Evolutionary conservation across 2,113 vertebrate species (phyloP).

Genomic region (Heterotis niloticus): DNA sequence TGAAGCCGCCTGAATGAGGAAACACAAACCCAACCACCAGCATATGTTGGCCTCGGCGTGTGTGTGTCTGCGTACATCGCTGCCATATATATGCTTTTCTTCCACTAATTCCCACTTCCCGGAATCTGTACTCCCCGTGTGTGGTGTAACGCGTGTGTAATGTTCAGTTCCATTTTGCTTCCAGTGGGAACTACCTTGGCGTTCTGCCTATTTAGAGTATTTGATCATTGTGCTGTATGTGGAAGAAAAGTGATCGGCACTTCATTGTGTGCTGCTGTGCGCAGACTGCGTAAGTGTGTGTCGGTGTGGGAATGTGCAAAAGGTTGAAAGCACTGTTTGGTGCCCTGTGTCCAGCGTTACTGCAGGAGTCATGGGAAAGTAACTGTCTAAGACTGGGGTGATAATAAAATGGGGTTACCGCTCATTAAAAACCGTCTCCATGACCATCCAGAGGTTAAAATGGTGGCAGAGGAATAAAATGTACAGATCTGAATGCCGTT

Average conservation of each 20-base stretch:
- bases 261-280: background rate
- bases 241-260: too few relatives aligned
- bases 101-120: background rate
- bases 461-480: background rate
- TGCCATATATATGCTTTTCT: background rate
- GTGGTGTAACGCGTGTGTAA: background rate
- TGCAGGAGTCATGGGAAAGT: slow-evolving; percentile 66
- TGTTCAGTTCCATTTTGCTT: slow-evolving; percentile 3
- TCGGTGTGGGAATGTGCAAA: background rate
- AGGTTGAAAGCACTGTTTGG: background rate
- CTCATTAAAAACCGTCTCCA: slow-evolving; percentile 13
- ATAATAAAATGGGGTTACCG: background rate
- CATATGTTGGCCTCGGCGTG: too few relatives aligned
- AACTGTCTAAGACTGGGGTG: slow-evolving; percentile 39
- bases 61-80: too few relatives aligned
- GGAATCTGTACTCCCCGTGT: background rate
- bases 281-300: background rate
- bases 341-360: slow-evolving; percentile 37
- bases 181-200: background rate
- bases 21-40: too few relatives aligned
- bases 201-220: background rate
- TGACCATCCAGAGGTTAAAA: slow-evolving; percentile 5
- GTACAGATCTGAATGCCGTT: too few relatives aligned
- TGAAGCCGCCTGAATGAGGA: too few relatives aligned
- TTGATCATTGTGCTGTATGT: too few relatives aligned